Evolutionary conservation across 2,113 vertebrate genomes (phyloP).

Genomic region (Oophaga pumilio): DNA sequence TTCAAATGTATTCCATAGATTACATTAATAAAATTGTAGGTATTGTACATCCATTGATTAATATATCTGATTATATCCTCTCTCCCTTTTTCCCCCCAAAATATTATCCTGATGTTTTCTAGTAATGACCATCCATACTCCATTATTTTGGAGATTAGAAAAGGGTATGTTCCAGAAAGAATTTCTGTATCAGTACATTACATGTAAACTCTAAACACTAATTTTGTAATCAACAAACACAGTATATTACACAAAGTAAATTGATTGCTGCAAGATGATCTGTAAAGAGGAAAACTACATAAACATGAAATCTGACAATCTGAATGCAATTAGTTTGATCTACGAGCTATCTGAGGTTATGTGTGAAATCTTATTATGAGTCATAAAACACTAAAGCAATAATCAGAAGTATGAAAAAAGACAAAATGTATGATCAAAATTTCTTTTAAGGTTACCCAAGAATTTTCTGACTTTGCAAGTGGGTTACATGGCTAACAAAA

Average conservation of each 20-base stretch:
- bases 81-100: background rate
- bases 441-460: conserved; percentile 17
- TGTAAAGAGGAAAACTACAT: conserved; percentile 41
- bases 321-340: conserved; percentile 52
- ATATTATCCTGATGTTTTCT: conserved; percentile 8
- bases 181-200: conserved; percentile 49
- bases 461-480: background rate
- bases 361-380: conserved; percentile 35
- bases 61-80: background rate
- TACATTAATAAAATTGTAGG: background rate
- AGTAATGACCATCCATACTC: conserved; percentile 15
- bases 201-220: conserved; percentile 42
- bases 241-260: conserved; percentile 9
- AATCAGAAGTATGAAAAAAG: background rate
- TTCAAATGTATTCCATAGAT: background rate
- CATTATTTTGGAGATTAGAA: conserved; percentile 28
- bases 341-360: conserved; percentile 48
- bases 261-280: conserved; percentile 52
- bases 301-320: conserved; percentile 42
- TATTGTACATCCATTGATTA: background rate
- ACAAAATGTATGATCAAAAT: conserved; percentile 1
- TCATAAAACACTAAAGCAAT: conserved; percentile 24
- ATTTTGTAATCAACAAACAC: conserved; percentile 43
- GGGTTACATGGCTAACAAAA: background rate
- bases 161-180: conserved; percentile 28